These are phyloP conservation scores for Leptestheria dahalacensis DNA, from an alignment of 1,140 invertebrate species.

Conservation along the genomic window DNA sequence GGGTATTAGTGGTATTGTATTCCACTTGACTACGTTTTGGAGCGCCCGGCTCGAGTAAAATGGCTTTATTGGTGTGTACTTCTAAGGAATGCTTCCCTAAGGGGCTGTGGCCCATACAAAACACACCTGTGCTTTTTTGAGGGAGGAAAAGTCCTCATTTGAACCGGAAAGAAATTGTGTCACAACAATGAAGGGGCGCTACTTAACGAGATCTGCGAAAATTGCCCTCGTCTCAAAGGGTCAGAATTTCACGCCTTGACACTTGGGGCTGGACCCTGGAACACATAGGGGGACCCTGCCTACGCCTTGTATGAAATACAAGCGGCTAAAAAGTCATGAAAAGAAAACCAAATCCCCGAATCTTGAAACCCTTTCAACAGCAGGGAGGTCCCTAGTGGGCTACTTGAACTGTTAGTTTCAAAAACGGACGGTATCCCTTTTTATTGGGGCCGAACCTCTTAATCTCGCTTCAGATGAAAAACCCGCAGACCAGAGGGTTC, in stretches of 20 bases:
- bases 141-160: neutral
- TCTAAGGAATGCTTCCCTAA: neutral
- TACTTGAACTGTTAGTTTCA: neutral
- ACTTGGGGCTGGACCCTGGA: neutral
- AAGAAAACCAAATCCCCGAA: neutral
- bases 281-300: neutral
- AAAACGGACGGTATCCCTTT: neutral
- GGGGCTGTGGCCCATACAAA: neutral
- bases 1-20: neutral
- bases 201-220: neutral
- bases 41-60: neutral
- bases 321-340: neutral
- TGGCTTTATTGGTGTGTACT: neutral
- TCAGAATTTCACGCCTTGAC: neutral
- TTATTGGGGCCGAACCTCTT: neutral
- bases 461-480: neutral
- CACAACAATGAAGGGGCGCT: neutral
- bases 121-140: neutral
- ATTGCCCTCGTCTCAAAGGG: neutral
- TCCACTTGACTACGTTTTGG: neutral
- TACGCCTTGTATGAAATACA: neutral
- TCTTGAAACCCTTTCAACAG: neutral
- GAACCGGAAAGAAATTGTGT: neutral
- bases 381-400: neutral
- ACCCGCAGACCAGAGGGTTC: neutral